These are phyloP conservation scores for Anoplius nigerrimus DNA, from an alignment of 2,888 invertebrate genomes.

Conservation along the genomic window DNA sequence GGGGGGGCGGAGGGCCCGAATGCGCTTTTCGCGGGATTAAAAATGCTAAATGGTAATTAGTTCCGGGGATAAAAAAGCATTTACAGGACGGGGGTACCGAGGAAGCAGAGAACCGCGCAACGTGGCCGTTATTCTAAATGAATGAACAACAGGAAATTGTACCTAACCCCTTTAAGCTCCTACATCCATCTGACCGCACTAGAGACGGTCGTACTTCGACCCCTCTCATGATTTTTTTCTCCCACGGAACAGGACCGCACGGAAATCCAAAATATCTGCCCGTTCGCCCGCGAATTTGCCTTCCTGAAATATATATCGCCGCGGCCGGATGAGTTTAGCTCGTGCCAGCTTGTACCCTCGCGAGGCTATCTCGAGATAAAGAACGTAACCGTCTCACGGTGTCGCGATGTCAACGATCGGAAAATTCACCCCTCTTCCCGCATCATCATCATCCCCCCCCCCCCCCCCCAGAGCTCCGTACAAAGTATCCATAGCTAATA, in stretches of 20 bases:
- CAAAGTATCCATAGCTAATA: slow-evolving; percentile 58
- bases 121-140: slow-evolving; percentile 67
- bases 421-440: no score
- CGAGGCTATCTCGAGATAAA: neutral
- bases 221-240: slow-evolving; percentile 13
- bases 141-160: slow-evolving; percentile 70
- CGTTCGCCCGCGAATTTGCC: no score
- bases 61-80: slow-evolving; percentile 67
- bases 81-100: slow-evolving; percentile 57
- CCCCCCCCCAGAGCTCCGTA: neutral
- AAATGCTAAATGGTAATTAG: slow-evolving; percentile 74
- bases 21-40: slow-evolving; percentile 67
- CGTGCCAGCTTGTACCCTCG: neutral
- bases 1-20: slow-evolving; percentile 37
- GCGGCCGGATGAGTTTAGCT: neutral
- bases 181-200: slow-evolving; percentile 42
- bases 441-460: no score
- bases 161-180: slow-evolving; percentile 62
- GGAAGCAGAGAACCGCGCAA: slow-evolving; percentile 54
- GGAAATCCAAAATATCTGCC: slow-evolving; percentile 24
- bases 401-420: no score
- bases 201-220: slow-evolving; percentile 47
- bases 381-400: neutral
- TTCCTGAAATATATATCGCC: neutral
- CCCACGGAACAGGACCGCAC: slow-evolving; percentile 18